Percentiles rank a stretch among this genome's conserved stretches.
phyloP scores from a whole-genome alignment of 2,888 invertebrate species.

The Nephrotoma guestfalica region DNA sequence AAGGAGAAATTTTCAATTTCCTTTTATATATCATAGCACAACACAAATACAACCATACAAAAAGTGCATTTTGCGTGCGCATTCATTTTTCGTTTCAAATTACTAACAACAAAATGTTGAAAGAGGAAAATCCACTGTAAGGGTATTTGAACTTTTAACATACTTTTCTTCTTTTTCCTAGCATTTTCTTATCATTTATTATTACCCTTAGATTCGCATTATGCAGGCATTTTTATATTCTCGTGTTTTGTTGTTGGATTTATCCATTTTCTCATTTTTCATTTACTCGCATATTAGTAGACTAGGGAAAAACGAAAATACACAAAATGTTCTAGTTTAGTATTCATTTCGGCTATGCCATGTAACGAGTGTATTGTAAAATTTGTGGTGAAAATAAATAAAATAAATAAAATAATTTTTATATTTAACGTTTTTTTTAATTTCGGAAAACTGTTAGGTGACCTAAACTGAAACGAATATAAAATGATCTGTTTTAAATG shows the following conservation, averaged over 20 bases:
- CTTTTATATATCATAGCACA: not conserved
- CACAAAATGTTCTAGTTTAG: not conserved
- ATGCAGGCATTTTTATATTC: not conserved
- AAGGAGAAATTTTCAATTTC: not conserved
- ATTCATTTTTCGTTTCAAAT: not conserved
- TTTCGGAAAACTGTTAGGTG: not conserved
- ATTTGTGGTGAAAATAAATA: not conserved
- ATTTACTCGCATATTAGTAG: not conserved
- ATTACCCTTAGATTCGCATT: not conserved
- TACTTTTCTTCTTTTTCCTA: not conserved
- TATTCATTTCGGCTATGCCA: not conserved
- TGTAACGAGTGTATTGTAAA: not conserved
- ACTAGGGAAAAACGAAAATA: not conserved
- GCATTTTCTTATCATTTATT: not conserved
- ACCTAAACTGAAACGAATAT: no score
- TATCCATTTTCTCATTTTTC: not conserved
- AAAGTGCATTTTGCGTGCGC: conserved; percentile 1
- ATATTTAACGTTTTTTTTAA: not conserved
- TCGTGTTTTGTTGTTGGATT: not conserved
- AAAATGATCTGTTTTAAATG: not conserved
- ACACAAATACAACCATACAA: not conserved
- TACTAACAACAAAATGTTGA: not conserved
- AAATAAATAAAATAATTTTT: not conserved
- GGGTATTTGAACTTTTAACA: conserved; percentile 4
- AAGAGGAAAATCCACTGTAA: not conserved